Evolutionary conservation across 1,140 invertebrate species (phyloP), one percentile per base, ranked within the genome.

Genomic region (Lordiphosa collinella): DNA sequence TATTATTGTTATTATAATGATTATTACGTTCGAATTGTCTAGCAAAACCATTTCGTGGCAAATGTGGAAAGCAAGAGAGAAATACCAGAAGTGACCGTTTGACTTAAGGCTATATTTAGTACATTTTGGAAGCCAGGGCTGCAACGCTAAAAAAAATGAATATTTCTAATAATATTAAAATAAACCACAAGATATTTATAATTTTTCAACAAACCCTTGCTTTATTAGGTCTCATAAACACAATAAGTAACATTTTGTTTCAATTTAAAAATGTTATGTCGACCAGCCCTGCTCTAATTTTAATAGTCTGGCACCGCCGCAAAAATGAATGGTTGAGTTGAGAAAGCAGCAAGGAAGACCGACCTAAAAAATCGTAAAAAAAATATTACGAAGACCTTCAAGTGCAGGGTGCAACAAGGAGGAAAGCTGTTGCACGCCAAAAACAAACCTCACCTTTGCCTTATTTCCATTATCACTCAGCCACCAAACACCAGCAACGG

Each of bases 31-130:
- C 88, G 93, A 92, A 87, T 93, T 93, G 56, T 93, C 92, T 66
- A 93, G 84, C 59, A 93, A 89, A 85, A 93, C 92, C 92, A 93
- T 93, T 87, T 87, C 88, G 68, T 75, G 65, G 79, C 80, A 74
- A 44, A 53, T 69, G 47, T 43, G 35, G 54, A 40, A 36, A 36
- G 12, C 18, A 34, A 61, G 40, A 61, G 37, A 40, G 12, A 50
- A 29, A 51, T 53, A 44, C 13, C 9, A 52, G 53, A 70, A 56
- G 35, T 76, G 63, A 67, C 54, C 25, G 25, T 29, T 29, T 29
- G 25, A 29, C 25, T 2, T 1, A 29, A 2, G 6, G 25, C 7
- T 7, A 29, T 29, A 29, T 8, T 29, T 29, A 5, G 25, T 29
- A 29, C 7, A 8, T 29, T 7, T 29, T 66, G 12, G 13, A 4